Conservation (phyloP, 2,888 invertebrate species). For the Odontocerum albicorne region DNA sequence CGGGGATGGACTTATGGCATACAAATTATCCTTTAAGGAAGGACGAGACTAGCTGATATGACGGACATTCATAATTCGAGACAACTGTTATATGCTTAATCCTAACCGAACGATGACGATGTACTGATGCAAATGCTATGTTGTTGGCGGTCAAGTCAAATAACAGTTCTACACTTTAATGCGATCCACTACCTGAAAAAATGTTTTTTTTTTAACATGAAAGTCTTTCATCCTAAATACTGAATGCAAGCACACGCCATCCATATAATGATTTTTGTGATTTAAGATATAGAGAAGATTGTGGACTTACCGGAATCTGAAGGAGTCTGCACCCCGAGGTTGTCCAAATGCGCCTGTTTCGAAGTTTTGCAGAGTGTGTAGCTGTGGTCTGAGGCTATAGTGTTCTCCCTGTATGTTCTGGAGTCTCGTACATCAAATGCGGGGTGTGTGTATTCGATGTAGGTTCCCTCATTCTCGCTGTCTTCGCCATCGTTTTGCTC, state of each 20-base stretch:
- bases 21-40: neutral
- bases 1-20: neutral
- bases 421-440: constrained; percentile 24
- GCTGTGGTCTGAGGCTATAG: constrained; percentile 64
- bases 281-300: neutral
- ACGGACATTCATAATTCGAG: too few relatives aligned
- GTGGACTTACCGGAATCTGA: constrained; percentile 82
- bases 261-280: neutral
- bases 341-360: constrained; percentile 58
- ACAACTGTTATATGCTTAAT: too few relatives aligned
- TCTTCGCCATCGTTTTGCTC: constrained; percentile 40
- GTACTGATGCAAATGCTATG: too few relatives aligned
- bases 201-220: neutral
- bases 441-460: constrained; percentile 32
- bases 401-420: constrained; percentile 40
- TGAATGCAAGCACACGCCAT: too few relatives aligned
- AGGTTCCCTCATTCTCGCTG: constrained; percentile 31
- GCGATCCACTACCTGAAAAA: neutral
- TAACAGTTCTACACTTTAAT: too few relatives aligned
- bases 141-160: too few relatives aligned
- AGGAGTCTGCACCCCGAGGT: constrained; percentile 81
- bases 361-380: constrained; percentile 65
- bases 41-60: too few relatives aligned
- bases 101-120: too few relatives aligned
- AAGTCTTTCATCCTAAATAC: too few relatives aligned